A percentile compares a stretch with the other conserved stretches of the same genome.
Evolutionary conservation across 1,140 invertebrate genomes (phyloP).

Genomic region (Psix sp.): DNA sequence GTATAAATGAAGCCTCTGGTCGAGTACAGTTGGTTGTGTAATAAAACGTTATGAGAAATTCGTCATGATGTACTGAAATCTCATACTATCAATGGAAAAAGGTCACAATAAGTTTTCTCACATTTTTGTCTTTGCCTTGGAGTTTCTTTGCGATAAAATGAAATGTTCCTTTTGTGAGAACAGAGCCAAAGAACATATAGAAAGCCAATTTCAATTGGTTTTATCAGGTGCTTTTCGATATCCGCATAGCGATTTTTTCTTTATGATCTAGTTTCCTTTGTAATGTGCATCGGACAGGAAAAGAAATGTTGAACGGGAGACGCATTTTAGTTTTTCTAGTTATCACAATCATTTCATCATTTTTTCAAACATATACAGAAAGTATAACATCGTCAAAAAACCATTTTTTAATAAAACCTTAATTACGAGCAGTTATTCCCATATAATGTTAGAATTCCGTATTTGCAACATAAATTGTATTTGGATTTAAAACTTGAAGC

Average conservation of each 20-base stretch:
- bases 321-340: constrained; percentile 60
- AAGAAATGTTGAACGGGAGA: constrained; percentile 56
- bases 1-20: constrained; percentile 19
- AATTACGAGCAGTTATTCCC: too few relatives aligned
- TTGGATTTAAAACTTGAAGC: too few relatives aligned
- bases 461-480: too few relatives aligned
- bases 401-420: too few relatives aligned
- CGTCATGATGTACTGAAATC: constrained; percentile 20
- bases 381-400: too few relatives aligned
- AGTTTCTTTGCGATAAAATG: constrained; percentile 35
- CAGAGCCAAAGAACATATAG: constrained; percentile 52
- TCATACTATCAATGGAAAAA: constrained; percentile 22
- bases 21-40: neutral
- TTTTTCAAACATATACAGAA: too few relatives aligned
- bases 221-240: constrained; percentile 67
- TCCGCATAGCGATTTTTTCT: constrained; percentile 56
- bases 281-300: constrained; percentile 56
- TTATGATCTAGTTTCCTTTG: constrained; percentile 62
- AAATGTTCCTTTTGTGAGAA: constrained; percentile 53
- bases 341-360: constrained; percentile 54
- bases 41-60: constrained; percentile 2
- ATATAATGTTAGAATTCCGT: too few relatives aligned
- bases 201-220: constrained; percentile 70
- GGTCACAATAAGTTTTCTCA: constrained; percentile 44
- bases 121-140: constrained; percentile 28